A percentile compares a stretch with the other conserved stretches of the same genome.
Conservation (phyloP, 1,140 invertebrate species). For the Ceratina japonica region DNA sequence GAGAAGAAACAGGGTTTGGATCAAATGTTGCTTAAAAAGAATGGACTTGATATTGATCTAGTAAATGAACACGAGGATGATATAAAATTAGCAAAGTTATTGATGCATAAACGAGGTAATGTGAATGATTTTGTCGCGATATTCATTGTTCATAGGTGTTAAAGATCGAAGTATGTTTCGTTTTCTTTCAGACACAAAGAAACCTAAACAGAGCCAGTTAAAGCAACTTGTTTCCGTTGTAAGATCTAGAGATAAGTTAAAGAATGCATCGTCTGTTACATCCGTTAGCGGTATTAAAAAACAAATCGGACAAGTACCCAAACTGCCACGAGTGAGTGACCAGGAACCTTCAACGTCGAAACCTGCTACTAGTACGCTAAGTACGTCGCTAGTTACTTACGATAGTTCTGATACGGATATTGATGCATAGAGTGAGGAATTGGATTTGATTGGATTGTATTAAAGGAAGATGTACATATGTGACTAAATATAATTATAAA, state of each 20-base stretch:
- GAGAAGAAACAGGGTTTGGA: conserved; percentile 85
- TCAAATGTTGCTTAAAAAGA: conserved; percentile 86
- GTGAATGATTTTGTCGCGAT: conserved; percentile 10
- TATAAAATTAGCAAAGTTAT: conserved; percentile 86
- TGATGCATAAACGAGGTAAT: conserved; percentile 74
- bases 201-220: conserved; percentile 53
- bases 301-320: conserved; percentile 27
- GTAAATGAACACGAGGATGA: conserved; percentile 90
- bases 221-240: conserved; percentile 70
- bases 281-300: conserved; percentile 10
- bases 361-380: conserved; percentile 28
- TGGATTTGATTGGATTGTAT: conserved; percentile 30
- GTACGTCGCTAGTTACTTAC: conserved; percentile 72
- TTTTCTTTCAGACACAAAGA: conserved; percentile 62
- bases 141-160: not conserved
- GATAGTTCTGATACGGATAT: conserved; percentile 75
- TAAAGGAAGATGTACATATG: conserved; percentile 54
- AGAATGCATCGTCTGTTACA: not conserved
- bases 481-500: conserved; percentile 46
- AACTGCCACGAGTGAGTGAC: conserved; percentile 21
- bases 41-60: conserved; percentile 88
- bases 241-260: conserved; percentile 61
- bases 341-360: conserved; percentile 22
- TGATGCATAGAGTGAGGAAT: conserved; percentile 70
- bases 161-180: not conserved